These are phyloP conservation scores for Mungos mungo DNA, from an alignment of 2,113 vertebrate species.

Conservation along the genomic window DNA sequence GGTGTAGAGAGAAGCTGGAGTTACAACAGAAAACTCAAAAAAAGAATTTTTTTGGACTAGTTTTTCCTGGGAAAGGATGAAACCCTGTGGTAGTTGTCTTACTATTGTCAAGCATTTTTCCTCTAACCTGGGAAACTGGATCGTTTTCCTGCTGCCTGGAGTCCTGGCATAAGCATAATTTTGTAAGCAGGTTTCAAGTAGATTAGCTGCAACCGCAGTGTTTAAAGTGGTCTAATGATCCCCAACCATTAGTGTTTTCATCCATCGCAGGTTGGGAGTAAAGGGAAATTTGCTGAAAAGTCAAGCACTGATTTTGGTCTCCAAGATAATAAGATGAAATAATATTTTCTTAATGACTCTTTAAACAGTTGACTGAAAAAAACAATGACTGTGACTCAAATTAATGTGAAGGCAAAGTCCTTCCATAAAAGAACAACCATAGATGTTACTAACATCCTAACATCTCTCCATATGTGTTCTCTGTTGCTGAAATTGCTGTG, in stretches of 20 bases:
- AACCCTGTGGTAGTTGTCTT: background rate
- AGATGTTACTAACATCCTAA: background rate
- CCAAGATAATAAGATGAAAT: background rate
- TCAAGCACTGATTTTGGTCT: conserved; percentile 9
- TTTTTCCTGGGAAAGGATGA: conserved; percentile 10
- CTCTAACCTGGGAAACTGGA: background rate
- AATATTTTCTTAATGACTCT: conserved; percentile 21
- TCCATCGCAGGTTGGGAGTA: background rate
- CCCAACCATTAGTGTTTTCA: background rate
- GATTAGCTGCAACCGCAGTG: background rate
- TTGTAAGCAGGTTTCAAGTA: conserved; percentile 44
- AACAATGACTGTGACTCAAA: background rate
- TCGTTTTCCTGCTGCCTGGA: background rate
- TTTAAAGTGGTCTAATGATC: conserved; percentile 18
- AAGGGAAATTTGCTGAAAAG: background rate
- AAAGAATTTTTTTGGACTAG: background rate
- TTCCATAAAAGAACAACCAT: background rate
- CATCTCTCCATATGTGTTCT: background rate
- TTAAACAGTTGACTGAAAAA: conserved; percentile 8
- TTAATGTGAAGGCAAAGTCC: background rate
- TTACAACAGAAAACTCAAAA: background rate
- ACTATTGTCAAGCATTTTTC: background rate
- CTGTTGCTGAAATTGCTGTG: background rate
- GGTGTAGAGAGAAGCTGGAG: background rate
- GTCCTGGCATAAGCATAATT: conserved; percentile 16